phyloP scores from a whole-genome alignment of 2,888 invertebrate genomes.

The Buathra laborator region DNA sequence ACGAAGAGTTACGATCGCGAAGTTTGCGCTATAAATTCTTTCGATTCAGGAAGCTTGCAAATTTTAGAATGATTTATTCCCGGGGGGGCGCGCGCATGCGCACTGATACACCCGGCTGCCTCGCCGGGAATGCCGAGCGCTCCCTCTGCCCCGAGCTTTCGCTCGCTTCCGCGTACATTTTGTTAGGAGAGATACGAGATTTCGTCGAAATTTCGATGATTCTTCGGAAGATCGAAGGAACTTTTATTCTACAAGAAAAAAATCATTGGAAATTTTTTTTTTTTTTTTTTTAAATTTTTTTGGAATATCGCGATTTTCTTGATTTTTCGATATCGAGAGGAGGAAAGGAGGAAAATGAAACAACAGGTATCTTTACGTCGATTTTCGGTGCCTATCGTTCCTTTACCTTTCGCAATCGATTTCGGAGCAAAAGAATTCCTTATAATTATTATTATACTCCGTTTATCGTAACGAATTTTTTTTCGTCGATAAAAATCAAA shows the following conservation, averaged over 20 bases:
- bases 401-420: not conserved
- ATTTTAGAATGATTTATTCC: conserved; percentile 30
- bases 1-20: not conserved
- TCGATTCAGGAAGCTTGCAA: conserved; percentile 12
- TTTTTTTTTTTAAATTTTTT: too few species aligned
- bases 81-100: conserved; percentile 53
- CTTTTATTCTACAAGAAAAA: not conserved
- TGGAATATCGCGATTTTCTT: too few species aligned
- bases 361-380: conserved; percentile 47
- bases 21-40: not conserved
- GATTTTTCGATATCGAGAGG: not conserved
- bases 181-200: not conserved
- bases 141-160: conserved; percentile 36
- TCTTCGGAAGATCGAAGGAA: not conserved
- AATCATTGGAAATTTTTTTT: too few species aligned
- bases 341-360: not conserved
- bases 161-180: conserved; percentile 35
- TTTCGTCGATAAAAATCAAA: not conserved
- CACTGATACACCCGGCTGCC: conserved; percentile 57
- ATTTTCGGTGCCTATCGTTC: not conserved
- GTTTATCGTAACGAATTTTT: not conserved
- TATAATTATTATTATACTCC: not conserved
- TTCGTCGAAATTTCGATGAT: not conserved
- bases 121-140: conserved; percentile 56
- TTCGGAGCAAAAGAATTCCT: not conserved